Conservation (phyloP, 2,113 vertebrate genomes). For the Piprites chloris region DNA sequence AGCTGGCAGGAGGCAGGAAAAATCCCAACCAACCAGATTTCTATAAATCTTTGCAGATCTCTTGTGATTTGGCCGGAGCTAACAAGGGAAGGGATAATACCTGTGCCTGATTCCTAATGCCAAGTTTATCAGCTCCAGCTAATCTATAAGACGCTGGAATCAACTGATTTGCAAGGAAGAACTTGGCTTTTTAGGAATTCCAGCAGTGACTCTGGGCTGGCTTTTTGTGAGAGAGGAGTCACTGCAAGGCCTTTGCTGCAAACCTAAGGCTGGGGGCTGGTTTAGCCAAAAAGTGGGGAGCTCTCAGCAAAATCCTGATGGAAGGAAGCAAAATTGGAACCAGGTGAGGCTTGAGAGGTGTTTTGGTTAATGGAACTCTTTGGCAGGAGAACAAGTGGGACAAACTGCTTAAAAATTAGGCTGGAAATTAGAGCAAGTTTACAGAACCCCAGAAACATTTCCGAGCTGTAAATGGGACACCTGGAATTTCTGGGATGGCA, state of each 20-base stretch:
- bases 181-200: slow-evolving; percentile 40
- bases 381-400: not conserved
- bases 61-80: not conserved
- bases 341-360: not conserved
- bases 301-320: not conserved
- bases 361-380: not conserved
- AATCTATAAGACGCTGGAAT: slow-evolving; percentile 1
- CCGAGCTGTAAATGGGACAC: not conserved
- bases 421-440: not conserved
- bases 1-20: slow-evolving; percentile 1
- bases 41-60: not conserved
- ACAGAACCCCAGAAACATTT: not conserved
- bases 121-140: not conserved
- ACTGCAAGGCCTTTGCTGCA: not conserved
- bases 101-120: not conserved
- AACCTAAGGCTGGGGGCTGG: fast-evolving
- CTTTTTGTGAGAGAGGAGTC: not conserved
- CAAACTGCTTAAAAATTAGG: not conserved
- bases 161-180: not conserved
- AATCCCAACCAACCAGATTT: not conserved
- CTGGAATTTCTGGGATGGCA: not conserved
- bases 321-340: not conserved
- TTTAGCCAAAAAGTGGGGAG: not conserved
- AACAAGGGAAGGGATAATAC: not conserved
- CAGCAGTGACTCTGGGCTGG: not conserved